phyloP scores from a whole-genome alignment of 2,888 invertebrate species.

The Acrobeloides nanus region DNA sequence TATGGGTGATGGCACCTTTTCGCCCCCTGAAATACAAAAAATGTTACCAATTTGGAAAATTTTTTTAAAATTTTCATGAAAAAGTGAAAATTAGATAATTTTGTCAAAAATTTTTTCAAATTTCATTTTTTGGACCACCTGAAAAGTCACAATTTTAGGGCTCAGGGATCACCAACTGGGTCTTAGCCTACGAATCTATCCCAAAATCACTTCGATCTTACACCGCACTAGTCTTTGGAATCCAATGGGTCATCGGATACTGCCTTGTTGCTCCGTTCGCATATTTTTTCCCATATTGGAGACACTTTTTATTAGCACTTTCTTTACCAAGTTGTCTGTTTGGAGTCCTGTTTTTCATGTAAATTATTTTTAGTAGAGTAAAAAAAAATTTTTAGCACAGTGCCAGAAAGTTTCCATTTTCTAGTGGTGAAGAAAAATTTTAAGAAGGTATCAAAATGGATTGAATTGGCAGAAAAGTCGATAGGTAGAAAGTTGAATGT shows the following conservation, averaged over 20 bases:
- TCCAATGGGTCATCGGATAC: conserved; percentile 32
- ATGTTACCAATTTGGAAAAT: too few relatives aligned
- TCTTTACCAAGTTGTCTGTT: conserved; percentile 19
- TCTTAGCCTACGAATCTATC: conserved; percentile 15
- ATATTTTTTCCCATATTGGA: conserved; percentile 27
- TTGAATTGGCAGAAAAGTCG: too few relatives aligned
- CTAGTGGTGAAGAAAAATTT: conserved; percentile 6
- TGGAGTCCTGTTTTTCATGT: conserved; percentile 21
- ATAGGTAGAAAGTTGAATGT: too few relatives aligned
- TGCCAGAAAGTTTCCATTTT: conserved; percentile 34
- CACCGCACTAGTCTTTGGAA: conserved; percentile 14
- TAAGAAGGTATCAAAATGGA: too few relatives aligned
- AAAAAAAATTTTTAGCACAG: conserved; percentile 28
- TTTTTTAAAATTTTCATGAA: too few relatives aligned
- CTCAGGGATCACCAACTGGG: conserved; percentile 18
- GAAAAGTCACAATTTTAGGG: too few relatives aligned
- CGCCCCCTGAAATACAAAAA: too few relatives aligned
- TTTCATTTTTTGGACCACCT: too few relatives aligned
- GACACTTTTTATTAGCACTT: conserved; percentile 24
- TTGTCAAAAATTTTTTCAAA: too few relatives aligned
- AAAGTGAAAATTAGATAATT: too few relatives aligned
- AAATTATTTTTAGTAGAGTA: too few relatives aligned
- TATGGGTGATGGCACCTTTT: too few relatives aligned
- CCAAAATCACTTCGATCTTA: conserved; percentile 7
- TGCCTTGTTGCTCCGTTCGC: conserved; percentile 31